Percentiles rank a stretch among this genome's conserved stretches.
These are phyloP conservation scores for Tuberolachnus salignus DNA, from an alignment of 2,888 invertebrate species.

Conservation along the genomic window DNA sequence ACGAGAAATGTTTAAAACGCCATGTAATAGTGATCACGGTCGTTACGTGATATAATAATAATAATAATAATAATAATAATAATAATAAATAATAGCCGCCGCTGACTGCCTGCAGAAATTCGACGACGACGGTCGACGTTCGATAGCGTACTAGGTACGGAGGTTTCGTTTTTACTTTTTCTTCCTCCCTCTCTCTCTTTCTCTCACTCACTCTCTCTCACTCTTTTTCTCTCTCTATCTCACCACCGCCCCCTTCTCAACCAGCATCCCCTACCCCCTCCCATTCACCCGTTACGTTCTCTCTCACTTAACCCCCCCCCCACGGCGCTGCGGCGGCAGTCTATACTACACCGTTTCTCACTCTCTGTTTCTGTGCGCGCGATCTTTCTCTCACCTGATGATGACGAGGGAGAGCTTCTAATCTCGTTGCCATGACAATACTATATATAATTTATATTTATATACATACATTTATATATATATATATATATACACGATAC, in stretches of 20 bases:
- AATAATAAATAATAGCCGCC: background rate
- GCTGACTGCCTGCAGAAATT: background rate
- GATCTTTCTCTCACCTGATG: conserved; percentile 1
- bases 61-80: too few species aligned
- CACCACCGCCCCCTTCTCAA: too few species aligned
- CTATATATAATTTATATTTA: too few species aligned
- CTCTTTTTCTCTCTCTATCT: too few species aligned
- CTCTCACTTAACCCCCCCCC: background rate
- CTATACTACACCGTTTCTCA: too few species aligned
- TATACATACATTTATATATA: too few species aligned
- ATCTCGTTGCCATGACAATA: conserved; percentile 28
- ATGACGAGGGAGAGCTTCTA: conserved; percentile 8
- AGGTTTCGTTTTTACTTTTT: conserved; percentile 25
- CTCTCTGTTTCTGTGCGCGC: background rate
- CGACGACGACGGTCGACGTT: background rate
- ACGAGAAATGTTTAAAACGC: too few species aligned
- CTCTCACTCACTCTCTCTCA: too few species aligned
- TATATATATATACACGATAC: background rate
- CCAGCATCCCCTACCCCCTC: too few species aligned
- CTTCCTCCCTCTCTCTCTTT: background rate
- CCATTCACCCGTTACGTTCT: background rate
- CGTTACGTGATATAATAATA: too few species aligned
- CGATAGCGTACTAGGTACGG: background rate
- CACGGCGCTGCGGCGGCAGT: too few species aligned
- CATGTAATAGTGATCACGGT: too few species aligned